Conservation (phyloP, 2,888 invertebrate genomes). For the Gibbula magus region DNA sequence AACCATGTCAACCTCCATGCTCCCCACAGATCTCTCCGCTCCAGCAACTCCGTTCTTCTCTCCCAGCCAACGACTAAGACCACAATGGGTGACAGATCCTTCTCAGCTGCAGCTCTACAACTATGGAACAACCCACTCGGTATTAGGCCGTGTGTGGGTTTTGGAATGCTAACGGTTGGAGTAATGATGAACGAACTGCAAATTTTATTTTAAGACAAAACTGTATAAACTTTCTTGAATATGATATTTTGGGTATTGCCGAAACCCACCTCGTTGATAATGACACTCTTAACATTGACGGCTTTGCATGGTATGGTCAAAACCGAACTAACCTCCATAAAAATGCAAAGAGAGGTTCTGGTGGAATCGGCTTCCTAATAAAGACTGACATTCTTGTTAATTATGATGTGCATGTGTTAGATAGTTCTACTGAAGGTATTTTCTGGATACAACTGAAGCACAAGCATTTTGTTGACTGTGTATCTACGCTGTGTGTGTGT, state of each 20-base stretch:
- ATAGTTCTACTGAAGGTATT: neutral
- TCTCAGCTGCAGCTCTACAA: too few species aligned
- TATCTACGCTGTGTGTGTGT: neutral
- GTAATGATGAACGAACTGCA: neutral
- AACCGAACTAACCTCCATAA: constrained; percentile 28
- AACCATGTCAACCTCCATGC: too few species aligned
- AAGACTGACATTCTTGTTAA: neutral
- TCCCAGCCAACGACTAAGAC: too few species aligned
- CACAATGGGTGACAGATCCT: too few species aligned
- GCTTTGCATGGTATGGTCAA: constrained; percentile 30
- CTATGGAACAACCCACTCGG: neutral
- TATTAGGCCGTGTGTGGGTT: constrained; percentile 21
- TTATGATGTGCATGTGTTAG: neutral
- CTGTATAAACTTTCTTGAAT: constrained; percentile 4
- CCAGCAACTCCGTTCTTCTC: too few species aligned
- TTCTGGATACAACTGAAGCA: neutral
- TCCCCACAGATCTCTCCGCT: too few species aligned
- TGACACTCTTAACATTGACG: neutral
- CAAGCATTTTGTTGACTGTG: neutral
- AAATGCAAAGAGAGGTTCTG: constrained; percentile 30
- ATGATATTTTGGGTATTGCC: constrained; percentile 34
- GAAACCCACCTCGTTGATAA: constrained; percentile 26
- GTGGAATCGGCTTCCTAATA: constrained; percentile 16
- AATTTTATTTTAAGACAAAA: neutral
- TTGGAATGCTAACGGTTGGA: constrained; percentile 33